A percentile compares a stretch with the other conserved stretches of the same genome.
Evolutionary conservation across 2,888 invertebrate genomes (phyloP).

Genomic region (Clanis bilineata): DNA sequence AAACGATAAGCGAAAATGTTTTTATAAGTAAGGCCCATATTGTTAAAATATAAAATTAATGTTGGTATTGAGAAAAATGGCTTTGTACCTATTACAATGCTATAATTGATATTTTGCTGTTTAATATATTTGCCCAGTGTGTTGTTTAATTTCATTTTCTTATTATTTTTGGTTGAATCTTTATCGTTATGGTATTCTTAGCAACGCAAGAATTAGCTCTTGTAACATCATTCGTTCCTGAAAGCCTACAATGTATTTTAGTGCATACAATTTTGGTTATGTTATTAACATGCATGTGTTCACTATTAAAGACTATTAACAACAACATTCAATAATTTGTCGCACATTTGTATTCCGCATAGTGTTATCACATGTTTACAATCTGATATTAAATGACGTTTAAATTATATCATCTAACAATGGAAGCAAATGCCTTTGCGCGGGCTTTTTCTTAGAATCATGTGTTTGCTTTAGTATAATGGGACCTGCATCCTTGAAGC

Average conservation of each 20-base stretch:
- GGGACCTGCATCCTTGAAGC: not conserved
- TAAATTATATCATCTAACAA: constrained; percentile 25
- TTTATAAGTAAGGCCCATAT: too few species aligned
- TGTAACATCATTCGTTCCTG: too few species aligned
- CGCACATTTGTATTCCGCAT: constrained; percentile 30
- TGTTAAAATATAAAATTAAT: too few species aligned
- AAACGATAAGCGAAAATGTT: too few species aligned
- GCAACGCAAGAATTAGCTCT: too few species aligned
- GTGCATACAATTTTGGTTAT: not conserved
- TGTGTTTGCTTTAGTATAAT: not conserved
- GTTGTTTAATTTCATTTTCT: too few species aligned
- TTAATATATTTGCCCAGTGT: too few species aligned
- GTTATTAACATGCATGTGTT: not conserved
- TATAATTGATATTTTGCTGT: too few species aligned
- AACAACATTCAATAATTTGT: not conserved
- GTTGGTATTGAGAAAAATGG: too few species aligned
- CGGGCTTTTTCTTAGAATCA: constrained; percentile 18
- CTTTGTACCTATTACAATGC: too few species aligned
- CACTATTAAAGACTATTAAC: not conserved
- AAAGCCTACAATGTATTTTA: not conserved
- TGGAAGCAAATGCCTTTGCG: constrained; percentile 32
- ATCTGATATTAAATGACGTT: constrained; percentile 24
- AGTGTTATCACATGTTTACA: constrained; percentile 29
- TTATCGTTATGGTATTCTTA: too few species aligned
- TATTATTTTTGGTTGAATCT: too few species aligned